A percentile compares a stretch with the other conserved stretches of the same genome.
These are phyloP conservation scores for Cataglyphis altisquamis DNA, from an alignment of 2,888 invertebrate genomes.

Conservation along the genomic window DNA sequence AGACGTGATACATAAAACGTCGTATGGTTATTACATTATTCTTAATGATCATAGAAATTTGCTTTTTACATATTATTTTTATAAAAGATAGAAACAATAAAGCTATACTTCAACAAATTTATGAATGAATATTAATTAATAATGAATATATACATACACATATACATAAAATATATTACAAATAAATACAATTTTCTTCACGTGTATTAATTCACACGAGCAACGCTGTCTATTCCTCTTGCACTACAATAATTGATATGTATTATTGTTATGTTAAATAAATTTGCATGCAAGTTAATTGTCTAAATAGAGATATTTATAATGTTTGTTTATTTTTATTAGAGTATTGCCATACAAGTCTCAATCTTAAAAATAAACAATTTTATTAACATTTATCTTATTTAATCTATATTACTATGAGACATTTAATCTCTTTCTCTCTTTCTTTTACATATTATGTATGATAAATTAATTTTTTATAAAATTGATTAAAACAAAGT, in stretches of 20 bases:
- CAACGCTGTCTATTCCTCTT: background rate
- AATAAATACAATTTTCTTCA: background rate
- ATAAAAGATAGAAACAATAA: background rate
- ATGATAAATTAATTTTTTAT: background rate
- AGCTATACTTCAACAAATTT: background rate
- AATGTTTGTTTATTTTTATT: background rate
- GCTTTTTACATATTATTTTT: background rate
- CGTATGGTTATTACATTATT: constrained; percentile 4
- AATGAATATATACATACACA: background rate
- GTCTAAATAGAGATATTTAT: background rate
- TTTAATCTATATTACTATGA: too few relatives aligned
- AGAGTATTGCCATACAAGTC: background rate
- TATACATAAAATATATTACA: background rate
- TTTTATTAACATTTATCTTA: background rate
- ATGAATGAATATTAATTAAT: background rate
- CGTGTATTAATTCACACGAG: background rate
- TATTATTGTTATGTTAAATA: background rate
- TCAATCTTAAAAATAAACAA: background rate
- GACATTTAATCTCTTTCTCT: background rate
- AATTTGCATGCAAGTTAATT: background rate
- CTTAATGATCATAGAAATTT: background rate
- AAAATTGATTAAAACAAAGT: background rate
- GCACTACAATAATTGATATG: background rate
- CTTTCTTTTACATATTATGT: background rate
- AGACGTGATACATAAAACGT: background rate